phyloP scores from a whole-genome alignment of 2,888 invertebrate genomes.

The Drosophila nr. perissopoda region DNA sequence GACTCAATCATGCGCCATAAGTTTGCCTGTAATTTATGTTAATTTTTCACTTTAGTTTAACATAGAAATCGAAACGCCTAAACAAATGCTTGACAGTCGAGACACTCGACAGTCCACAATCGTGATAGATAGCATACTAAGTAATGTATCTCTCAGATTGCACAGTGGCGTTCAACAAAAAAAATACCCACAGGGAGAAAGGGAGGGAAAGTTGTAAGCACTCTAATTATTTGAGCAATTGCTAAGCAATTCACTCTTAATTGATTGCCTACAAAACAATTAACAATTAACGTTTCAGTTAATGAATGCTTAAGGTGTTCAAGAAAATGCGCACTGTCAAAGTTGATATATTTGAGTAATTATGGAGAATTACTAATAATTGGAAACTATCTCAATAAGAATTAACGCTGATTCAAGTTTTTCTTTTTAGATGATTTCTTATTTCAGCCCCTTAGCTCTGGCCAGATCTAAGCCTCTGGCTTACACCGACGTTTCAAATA shows the following conservation, averaged over 20 bases:
- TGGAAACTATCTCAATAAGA: not conserved
- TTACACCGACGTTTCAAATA: slow-evolving; percentile 19
- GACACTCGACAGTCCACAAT: slow-evolving; percentile 26
- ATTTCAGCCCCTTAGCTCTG: not conserved
- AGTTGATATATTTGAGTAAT: not conserved
- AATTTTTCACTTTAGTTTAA: slow-evolving; percentile 65
- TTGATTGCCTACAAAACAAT: not conserved
- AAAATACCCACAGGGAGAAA: not conserved
- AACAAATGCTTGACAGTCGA: slow-evolving; percentile 67
- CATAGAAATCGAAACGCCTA: slow-evolving; percentile 73
- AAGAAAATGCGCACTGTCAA: not conserved
- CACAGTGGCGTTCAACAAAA: slow-evolving; percentile 6
- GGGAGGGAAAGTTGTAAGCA: not conserved
- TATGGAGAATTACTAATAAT: not conserved
- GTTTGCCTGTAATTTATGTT: slow-evolving; percentile 60
- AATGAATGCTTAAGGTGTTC: not conserved
- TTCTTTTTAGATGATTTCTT: not conserved
- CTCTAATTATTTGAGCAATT: not conserved
- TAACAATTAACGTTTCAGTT: not conserved
- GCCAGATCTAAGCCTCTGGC: slow-evolving; percentile 25
- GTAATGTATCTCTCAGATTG: slow-evolving; percentile 15
- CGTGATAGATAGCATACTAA: slow-evolving; percentile 32
- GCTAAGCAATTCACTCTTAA: not conserved
- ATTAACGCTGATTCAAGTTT: not conserved
- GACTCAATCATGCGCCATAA: slow-evolving; percentile 51